A percentile compares a stretch with the other conserved stretches of the same genome.
Conservation (phyloP, 1,140 invertebrate genomes). For the Daktulosphaira vitifoliae region DNA sequence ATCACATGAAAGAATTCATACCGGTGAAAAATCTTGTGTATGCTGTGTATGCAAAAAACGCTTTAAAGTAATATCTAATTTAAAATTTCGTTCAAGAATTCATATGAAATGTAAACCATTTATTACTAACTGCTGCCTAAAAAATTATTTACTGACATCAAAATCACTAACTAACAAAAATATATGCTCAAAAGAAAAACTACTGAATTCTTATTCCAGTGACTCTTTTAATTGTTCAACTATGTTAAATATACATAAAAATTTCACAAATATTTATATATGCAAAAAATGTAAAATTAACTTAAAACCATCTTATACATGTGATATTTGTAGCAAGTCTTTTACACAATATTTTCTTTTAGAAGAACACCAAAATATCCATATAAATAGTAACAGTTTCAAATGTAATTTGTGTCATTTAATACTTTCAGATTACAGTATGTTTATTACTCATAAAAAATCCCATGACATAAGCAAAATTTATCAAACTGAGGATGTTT, state of each 20-base stretch:
- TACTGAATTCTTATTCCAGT: too few relatives aligned
- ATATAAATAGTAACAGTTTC: neutral
- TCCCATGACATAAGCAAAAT: neutral
- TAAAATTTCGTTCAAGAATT: slow-evolving; percentile 4
- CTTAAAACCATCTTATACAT: neutral
- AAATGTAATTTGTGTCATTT: slow-evolving; percentile 5
- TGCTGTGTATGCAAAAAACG: slow-evolving; percentile 3
- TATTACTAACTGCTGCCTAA: neutral
- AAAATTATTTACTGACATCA: neutral
- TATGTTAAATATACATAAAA: neutral
- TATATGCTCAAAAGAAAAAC: neutral
- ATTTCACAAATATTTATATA: neutral
- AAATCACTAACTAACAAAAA: neutral
- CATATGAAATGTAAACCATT: neutral
- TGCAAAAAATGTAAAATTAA: neutral
- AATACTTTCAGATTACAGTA: neutral
- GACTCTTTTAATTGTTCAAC: neutral
- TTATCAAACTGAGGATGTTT: neutral
- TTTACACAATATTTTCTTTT: neutral
- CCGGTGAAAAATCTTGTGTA: neutral
- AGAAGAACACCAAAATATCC: neutral
- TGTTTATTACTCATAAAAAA: neutral
- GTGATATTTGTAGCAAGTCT: neutral
- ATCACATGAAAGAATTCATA: slow-evolving; percentile 6
- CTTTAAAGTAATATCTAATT: slow-evolving; percentile 3